A percentile compares a stretch with the other conserved stretches of the same genome.
Conservation (phyloP, 2,888 invertebrate genomes). For the Phaonia tiefii region DNA sequence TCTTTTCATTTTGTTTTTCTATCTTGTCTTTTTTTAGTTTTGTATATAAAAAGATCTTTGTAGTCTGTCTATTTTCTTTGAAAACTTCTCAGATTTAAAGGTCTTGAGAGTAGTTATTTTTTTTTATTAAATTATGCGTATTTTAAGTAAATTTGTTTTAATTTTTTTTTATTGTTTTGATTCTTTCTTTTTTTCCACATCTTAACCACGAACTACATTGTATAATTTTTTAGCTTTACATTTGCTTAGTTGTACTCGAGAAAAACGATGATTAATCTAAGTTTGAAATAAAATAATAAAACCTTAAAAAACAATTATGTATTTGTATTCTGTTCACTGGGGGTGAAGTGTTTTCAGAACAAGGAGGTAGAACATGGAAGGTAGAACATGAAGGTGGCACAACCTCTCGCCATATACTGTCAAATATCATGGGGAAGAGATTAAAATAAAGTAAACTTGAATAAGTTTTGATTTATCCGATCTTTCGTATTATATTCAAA, state of each 20-base stretch:
- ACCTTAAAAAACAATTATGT: not conserved
- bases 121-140: constrained; percentile 57
- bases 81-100: constrained; percentile 62
- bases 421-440: too few species aligned
- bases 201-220: constrained; percentile 63
- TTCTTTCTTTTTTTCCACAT: constrained; percentile 68
- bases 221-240: constrained; percentile 77
- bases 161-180: constrained; percentile 69
- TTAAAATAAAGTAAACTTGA: too few species aligned
- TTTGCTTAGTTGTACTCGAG: constrained; percentile 65
- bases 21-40: constrained; percentile 55
- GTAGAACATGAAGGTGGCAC: too few species aligned
- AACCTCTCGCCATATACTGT: too few species aligned
- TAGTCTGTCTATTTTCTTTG: constrained; percentile 32
- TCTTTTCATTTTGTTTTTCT: constrained; percentile 37
- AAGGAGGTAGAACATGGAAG: too few species aligned
- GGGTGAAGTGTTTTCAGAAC: too few species aligned
- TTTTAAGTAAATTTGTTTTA: constrained; percentile 39
- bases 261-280: constrained; percentile 58
- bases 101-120: constrained; percentile 22
- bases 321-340: constrained; percentile 11
- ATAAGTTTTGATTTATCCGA: too few species aligned
- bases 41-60: constrained; percentile 61
- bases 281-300: constrained; percentile 60
- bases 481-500: too few species aligned